phyloP scores from a whole-genome alignment of 1,140 invertebrate genomes.

The Drosophila burlai region DNA sequence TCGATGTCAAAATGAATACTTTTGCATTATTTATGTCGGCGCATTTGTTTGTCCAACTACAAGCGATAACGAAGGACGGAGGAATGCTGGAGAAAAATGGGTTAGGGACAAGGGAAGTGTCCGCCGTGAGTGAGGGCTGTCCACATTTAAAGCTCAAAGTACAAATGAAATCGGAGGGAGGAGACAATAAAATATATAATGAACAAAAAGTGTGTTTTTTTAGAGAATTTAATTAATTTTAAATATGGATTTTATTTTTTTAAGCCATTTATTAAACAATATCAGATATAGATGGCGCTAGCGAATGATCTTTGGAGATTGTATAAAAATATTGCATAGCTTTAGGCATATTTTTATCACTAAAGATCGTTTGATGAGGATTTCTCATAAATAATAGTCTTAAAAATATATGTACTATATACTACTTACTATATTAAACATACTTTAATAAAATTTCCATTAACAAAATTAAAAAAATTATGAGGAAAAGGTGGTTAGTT shows the following conservation, averaged over 20 bases:
- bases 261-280: too few relatives aligned
- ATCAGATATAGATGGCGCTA: constrained; percentile 6
- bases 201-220: neutral
- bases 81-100: neutral
- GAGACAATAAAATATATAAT: neutral
- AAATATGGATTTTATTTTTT: too few relatives aligned
- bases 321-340: constrained; percentile 12
- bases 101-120: neutral
- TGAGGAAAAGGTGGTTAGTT: neutral
- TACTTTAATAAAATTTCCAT: neutral
- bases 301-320: neutral
- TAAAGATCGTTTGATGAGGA: neutral
- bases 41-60: constrained; percentile 72
- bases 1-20: constrained; percentile 84
- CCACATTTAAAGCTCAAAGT: constrained; percentile 9
- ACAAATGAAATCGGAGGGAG: neutral
- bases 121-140: constrained; percentile 10
- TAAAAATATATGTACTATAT: too few relatives aligned
- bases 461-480: too few relatives aligned
- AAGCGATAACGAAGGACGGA: constrained; percentile 58
- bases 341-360: neutral
- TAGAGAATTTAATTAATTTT: fast-evolving
- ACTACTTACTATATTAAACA: neutral
- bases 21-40: constrained; percentile 78
- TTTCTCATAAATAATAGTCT: neutral